Evolutionary conservation across 2,888 invertebrate genomes (phyloP).

Genomic region (Eupsilia transversa): DNA sequence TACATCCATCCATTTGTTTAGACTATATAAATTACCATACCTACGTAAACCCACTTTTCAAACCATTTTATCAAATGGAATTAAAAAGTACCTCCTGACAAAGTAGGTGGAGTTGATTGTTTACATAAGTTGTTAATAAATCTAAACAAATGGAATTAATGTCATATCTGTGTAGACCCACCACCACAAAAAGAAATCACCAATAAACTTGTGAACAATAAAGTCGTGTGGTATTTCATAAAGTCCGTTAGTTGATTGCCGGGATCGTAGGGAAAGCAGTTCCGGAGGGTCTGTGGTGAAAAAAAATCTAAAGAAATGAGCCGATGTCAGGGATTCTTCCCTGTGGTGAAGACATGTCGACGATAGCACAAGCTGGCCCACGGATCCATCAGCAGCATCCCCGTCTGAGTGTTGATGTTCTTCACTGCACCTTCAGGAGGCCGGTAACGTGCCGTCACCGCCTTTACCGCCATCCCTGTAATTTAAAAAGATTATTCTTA

Average conservation of each 20-base stretch:
- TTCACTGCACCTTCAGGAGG: constrained; percentile 11
- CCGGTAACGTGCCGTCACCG: not conserved
- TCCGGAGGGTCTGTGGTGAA: constrained; percentile 20
- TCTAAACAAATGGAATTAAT: constrained; percentile 28
- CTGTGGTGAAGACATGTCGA: constrained; percentile 23
- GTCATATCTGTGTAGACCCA: constrained; percentile 7
- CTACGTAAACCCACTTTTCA: not conserved
- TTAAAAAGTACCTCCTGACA: not conserved
- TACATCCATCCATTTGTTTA: not conserved
- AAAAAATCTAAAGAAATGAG: constrained; percentile 15
- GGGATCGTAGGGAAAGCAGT: constrained; percentile 25
- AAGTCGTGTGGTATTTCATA: not conserved
- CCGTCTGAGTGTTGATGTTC: constrained; percentile 42
- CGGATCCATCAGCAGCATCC: constrained; percentile 33
- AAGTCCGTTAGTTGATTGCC: constrained; percentile 2
- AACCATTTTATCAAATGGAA: constrained; percentile 2
- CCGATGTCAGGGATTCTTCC: not conserved
- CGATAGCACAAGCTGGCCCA: constrained; percentile 33
- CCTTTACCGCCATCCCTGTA: constrained; percentile 14
- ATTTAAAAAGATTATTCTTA: not conserved
- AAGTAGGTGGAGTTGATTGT: not conserved
- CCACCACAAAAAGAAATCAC: not conserved
- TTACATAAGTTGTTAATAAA: constrained; percentile 8
- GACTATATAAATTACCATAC: constrained; percentile 4
- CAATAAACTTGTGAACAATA: not conserved